phyloP scores from a whole-genome alignment of 2,797 vertebrate genomes.

The Notamacropus eugenii region DNA sequence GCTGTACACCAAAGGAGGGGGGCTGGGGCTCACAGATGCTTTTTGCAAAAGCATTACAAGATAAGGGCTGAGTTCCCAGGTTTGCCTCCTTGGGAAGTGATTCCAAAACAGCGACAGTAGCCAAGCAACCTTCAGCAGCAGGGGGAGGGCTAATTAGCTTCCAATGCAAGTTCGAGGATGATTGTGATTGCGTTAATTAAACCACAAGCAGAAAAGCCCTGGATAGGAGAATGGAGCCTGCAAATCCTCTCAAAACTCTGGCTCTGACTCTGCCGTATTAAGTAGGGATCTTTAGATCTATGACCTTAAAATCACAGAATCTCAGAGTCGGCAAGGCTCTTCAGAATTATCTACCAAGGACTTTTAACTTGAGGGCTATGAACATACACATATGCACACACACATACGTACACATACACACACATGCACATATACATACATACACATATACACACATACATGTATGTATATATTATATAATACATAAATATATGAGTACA shows the following conservation, averaged over 20 bases:
- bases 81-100: conserved; percentile 10
- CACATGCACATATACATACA: too few relatives aligned
- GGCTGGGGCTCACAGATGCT: neutral
- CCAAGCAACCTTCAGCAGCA: neutral
- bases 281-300: neutral
- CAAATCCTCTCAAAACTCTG: neutral
- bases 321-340: neutral
- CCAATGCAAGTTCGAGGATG: neutral
- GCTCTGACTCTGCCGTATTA: neutral
- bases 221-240: neutral
- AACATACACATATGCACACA: neutral
- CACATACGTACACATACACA: too few relatives aligned
- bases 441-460: neutral
- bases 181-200: neutral
- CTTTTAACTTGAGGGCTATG: neutral
- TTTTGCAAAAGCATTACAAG: neutral
- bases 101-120: conserved; percentile 28
- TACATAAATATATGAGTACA: neutral
- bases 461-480: too few relatives aligned
- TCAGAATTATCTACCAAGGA: neutral
- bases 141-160: conserved; percentile 32
- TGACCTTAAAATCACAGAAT: neutral
- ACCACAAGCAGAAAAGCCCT: neutral
- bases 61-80: neutral
- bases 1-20: neutral